These are phyloP conservation scores for Orthosia gothica DNA, from an alignment of 2,888 invertebrate species.

Conservation along the genomic window DNA sequence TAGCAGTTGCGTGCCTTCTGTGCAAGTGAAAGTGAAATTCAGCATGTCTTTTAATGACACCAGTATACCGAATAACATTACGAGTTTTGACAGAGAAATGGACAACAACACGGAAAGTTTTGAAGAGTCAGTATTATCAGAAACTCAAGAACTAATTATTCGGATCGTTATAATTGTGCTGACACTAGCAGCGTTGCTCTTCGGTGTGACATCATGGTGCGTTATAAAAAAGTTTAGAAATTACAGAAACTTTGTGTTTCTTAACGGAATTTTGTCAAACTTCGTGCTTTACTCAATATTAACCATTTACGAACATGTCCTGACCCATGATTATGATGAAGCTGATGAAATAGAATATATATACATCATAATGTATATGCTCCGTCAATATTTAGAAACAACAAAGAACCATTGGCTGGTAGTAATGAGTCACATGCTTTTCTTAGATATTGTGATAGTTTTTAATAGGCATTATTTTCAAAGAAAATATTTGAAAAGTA, in stretches of 20 bases:
- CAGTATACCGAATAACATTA: neutral
- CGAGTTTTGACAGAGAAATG: neutral
- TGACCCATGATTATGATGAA: neutral
- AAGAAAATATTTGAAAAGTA: constrained; percentile 2
- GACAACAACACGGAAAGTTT: neutral
- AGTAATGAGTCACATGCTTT: constrained; percentile 17
- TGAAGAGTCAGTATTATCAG: no score
- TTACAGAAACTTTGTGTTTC: neutral
- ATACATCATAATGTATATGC: neutral
- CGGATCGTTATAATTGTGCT: neutral
- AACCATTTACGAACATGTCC: neutral
- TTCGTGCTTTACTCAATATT: neutral
- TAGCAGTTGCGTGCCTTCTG: neutral
- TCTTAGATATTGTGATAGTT: constrained; percentile 17
- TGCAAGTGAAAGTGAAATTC: constrained; percentile 1
- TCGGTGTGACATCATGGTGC: constrained; percentile 1
- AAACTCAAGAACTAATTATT: neutral
- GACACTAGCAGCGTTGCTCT: neutral
- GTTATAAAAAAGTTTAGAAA: constrained; percentile 1
- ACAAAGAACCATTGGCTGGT: constrained; percentile 15
- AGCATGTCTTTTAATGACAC: constrained; percentile 7
- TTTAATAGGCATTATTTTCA: constrained; percentile 3
- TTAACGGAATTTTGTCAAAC: constrained; percentile 9
- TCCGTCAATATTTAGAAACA: neutral
- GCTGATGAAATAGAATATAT: accelerated